Evolutionary conservation across 2,113 vertebrate genomes (phyloP).

Genomic region (Typhlomys cinereus): DNA sequence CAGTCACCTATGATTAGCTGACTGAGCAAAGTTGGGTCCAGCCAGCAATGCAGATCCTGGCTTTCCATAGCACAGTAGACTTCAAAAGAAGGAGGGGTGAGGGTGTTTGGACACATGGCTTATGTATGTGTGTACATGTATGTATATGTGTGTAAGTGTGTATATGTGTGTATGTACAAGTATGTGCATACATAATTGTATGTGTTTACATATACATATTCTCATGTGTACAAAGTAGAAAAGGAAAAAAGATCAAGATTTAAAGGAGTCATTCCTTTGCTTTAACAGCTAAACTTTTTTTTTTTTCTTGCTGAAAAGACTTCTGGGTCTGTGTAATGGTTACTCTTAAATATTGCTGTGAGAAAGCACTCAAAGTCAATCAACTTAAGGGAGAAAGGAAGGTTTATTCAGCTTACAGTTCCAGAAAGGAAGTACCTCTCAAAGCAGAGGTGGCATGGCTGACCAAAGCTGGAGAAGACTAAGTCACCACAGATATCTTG

Average conservation of each 20-base stretch:
- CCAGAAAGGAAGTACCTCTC: too few species aligned
- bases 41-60: constrained; percentile 41
- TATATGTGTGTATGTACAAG: rapidly evolving
- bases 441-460: too few species aligned
- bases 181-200: too few species aligned
- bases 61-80: neutral
- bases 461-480: too few species aligned
- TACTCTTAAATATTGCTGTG: too few species aligned
- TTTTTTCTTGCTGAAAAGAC: neutral
- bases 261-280: neutral
- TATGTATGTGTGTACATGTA: rapidly evolving
- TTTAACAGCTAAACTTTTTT: neutral
- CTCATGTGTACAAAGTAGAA: neutral
- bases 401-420: too few species aligned
- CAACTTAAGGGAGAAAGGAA: too few species aligned
- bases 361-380: too few species aligned
- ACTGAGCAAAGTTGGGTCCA: constrained; percentile 10
- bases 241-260: neutral
- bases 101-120: neutral
- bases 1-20: constrained; percentile 49
- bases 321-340: neutral
- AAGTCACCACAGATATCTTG: too few species aligned
- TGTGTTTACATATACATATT: neutral
- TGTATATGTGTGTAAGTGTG: neutral
- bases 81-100: neutral